Evolutionary conservation across 2,888 invertebrate genomes (phyloP).

Genomic region (Lycocerus yunnanus): DNA sequence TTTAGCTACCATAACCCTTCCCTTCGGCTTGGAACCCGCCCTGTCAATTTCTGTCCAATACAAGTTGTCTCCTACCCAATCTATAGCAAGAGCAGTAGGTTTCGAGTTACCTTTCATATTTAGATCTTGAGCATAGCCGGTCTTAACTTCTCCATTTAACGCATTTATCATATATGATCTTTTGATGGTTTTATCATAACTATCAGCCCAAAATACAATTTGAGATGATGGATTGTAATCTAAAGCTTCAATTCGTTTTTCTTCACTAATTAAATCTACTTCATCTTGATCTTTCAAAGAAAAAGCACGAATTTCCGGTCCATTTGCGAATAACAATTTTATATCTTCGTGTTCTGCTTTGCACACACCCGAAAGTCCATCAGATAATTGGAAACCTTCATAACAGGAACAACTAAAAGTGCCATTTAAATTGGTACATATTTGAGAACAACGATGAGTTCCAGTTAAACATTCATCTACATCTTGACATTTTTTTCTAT

Average conservation of each 20-base stretch:
- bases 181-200: conserved; percentile 87
- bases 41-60: conserved; percentile 91
- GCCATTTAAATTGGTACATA: conserved; percentile 91
- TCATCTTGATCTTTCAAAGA: conserved; percentile 69
- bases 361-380: conserved; percentile 82
- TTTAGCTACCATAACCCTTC: conserved; percentile 84
- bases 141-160: conserved; percentile 74
- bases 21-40: conserved; percentile 74
- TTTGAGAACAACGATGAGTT: conserved; percentile 89
- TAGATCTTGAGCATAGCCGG: conserved; percentile 85
- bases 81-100: conserved; percentile 88
- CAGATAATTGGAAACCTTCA: conserved; percentile 77
- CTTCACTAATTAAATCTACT: conserved; percentile 77
- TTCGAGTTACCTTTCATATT: conserved; percentile 82
- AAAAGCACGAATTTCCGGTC: conserved; percentile 83
- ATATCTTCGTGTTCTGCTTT: conserved; percentile 70
- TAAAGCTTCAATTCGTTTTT: conserved; percentile 88
- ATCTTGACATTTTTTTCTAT: conserved; percentile 85
- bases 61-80: conserved; percentile 91
- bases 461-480: conserved; percentile 87
- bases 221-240: conserved; percentile 85
- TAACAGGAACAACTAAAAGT: conserved; percentile 86
- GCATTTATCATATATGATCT: conserved; percentile 89
- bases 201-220: conserved; percentile 96
- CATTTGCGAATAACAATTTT: conserved; percentile 76